Percentiles rank a stretch among this genome's conserved stretches.
phyloP scores from a whole-genome alignment of 2,113 vertebrate species.

The Saiga tatarica region DNA sequence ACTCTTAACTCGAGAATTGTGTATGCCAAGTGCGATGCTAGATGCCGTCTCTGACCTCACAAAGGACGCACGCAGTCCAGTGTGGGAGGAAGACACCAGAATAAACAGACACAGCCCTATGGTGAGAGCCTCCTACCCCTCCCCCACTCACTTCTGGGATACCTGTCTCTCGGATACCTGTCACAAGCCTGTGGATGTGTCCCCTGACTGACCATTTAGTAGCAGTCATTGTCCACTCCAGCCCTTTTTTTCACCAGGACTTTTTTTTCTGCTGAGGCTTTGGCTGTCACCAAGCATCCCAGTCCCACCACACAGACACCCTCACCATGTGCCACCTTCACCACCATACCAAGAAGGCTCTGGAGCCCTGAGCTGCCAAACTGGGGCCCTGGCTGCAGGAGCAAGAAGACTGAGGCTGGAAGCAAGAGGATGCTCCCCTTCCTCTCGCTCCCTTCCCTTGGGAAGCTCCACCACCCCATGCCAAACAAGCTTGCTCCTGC shows the following conservation, averaged over 20 bases:
- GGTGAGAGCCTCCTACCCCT: neutral
- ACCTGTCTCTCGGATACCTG: neutral
- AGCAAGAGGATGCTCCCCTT: neutral
- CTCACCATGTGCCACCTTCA: neutral
- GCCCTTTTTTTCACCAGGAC: neutral
- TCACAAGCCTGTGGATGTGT: neutral
- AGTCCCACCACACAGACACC: rapidly evolving
- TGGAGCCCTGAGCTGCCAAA: neutral
- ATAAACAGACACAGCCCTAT: neutral
- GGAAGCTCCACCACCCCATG: neutral
- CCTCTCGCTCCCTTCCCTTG: rapidly evolving
- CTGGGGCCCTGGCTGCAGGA: neutral
- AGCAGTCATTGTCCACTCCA: neutral
- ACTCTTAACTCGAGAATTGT: neutral
- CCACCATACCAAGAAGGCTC: neutral
- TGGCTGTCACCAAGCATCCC: neutral
- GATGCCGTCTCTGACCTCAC: neutral
- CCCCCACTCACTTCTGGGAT: neutral
- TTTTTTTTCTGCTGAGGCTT: neutral
- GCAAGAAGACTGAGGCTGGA: neutral
- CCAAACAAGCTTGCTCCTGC: neutral
- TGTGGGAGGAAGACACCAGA: neutral
- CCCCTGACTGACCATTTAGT: neutral
- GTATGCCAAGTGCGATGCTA: neutral
- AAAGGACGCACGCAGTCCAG: neutral